A percentile compares a stretch with the other conserved stretches of the same genome.
phyloP scores from a whole-genome alignment of 2,888 invertebrate genomes.

The Drosophila maculinotata region DNA sequence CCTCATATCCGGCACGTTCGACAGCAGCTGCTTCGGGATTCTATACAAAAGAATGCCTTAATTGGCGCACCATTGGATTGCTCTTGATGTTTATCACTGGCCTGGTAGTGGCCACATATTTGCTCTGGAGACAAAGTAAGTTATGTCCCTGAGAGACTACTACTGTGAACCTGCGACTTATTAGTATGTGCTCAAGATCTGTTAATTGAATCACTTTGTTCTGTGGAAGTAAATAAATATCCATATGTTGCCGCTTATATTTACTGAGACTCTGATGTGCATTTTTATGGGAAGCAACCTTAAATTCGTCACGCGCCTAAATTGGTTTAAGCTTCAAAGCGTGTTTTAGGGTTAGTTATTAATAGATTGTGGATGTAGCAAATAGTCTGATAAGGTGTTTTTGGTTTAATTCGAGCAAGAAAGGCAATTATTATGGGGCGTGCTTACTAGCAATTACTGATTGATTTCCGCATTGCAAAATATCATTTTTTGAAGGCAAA shows the following conservation, averaged over 20 bases:
- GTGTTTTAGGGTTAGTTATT: slow-evolving; percentile 14
- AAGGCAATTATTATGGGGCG: neutral
- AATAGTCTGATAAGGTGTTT: neutral
- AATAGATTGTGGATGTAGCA: slow-evolving; percentile 5
- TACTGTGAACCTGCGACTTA: neutral
- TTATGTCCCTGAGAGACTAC: slow-evolving; percentile 22
- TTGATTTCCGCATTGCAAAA: no score
- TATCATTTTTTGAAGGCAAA: no score
- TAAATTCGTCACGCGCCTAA: neutral
- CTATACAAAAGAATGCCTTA: slow-evolving; percentile 56
- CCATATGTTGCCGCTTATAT: neutral
- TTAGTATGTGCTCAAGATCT: slow-evolving; percentile 5
- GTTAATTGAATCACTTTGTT: slow-evolving; percentile 22
- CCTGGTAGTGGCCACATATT: slow-evolving; percentile 76
- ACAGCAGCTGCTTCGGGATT: no score
- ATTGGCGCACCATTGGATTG: slow-evolving; percentile 70
- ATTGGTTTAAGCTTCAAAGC: neutral
- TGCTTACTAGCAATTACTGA: neutral
- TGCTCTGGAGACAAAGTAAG: slow-evolving; percentile 82
- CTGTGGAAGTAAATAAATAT: slow-evolving; percentile 15
- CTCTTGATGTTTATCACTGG: slow-evolving; percentile 66
- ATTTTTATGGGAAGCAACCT: neutral
- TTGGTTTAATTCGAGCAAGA: no score
- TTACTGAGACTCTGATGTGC: neutral
- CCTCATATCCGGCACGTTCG: slow-evolving; percentile 3